Evolutionary conservation across 2,113 vertebrate species (phyloP), one percentile per base, ranked within the genome.

Genomic region (Copsychus sechellarum): DNA sequence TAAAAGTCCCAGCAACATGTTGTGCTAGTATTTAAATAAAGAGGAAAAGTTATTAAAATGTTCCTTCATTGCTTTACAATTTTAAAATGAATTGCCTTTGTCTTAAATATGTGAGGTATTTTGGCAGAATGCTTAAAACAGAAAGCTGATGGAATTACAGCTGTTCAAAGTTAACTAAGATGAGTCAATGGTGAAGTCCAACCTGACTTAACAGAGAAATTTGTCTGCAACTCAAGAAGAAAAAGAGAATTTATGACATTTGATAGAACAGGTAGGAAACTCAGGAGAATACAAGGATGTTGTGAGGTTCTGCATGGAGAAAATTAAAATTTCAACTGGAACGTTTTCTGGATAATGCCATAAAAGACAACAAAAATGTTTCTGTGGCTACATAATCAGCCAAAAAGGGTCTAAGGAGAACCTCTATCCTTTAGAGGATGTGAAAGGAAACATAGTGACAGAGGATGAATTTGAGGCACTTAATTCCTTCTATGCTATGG

Each of bases 1-100:
- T 47, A 94, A 95, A 95, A 88, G 57, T 90, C 92, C n/a, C 38
- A 81, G 31, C 60, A 81, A 72, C 31, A 60, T 51, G 40, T 92
- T 91, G 40, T 73, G 38, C 29, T 73, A 83, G 9, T 69, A 90
- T 81, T 93, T 95, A 90, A 93, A 96, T 88, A 94, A 90, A 91
- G 50, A 96, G 16, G 14, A 76, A 64, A 93, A 64, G 6, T 81
- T 93, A 88, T 92, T 88, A 76, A 88, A 93, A 70, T 42, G 42
- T 36, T 90, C 20, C 9, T 82, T 36, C 12, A 10, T 62, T 72
- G n/a, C 11, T 78, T 92, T 69, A 53, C 2, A 62, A 48, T 83
- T 93, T 88, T 64, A 43, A 88, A 93, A 84, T 69, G 3, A 82
- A 83, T 86, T 82, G 7, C 18, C 11, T 69, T 57, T 10, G 11